phyloP scores from a whole-genome alignment of 30 jellyfish, hydroid and myxozoan species.

The Aurelia sp. region DNA sequence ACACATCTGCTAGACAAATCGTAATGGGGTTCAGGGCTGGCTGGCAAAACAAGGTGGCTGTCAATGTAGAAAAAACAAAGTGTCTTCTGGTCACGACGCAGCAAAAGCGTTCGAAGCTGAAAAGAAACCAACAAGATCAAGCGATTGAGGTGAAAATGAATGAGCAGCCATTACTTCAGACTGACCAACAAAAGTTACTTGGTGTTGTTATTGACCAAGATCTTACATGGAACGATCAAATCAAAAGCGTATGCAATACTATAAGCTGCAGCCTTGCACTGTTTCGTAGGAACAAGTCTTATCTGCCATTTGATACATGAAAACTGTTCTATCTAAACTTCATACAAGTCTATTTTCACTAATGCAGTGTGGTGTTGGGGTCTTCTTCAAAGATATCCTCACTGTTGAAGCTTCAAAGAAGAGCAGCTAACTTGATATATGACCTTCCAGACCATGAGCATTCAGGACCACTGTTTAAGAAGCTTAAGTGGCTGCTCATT shows the following conservation, averaged over 20 bases:
- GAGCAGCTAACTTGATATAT: too few relatives aligned
- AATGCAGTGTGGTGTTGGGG: neutral
- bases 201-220: neutral
- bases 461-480: neutral
- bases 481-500: neutral
- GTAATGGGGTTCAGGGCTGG: neutral
- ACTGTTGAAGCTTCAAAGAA: too few relatives aligned
- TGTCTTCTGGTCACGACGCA: conserved; percentile 17
- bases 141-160: conserved; percentile 16
- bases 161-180: conserved; percentile 31
- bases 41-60: conserved; percentile 46
- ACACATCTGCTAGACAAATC: conserved; percentile 8
- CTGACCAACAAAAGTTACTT: neutral
- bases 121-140: conserved; percentile 33
- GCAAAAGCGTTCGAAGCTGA: conserved; percentile 34
- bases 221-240: too few relatives aligned
- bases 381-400: too few relatives aligned
- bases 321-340: conserved; percentile 3
- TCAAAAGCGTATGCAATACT: too few relatives aligned
- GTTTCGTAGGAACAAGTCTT: too few relatives aligned
- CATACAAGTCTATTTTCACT: conserved; percentile 1
- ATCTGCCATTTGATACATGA: neutral
- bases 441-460: too few relatives aligned
- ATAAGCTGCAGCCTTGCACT: too few relatives aligned
- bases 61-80: conserved; percentile 42